Conservation (phyloP, 2,797 vertebrate species). For the Dendrocincla tyrannina region DNA sequence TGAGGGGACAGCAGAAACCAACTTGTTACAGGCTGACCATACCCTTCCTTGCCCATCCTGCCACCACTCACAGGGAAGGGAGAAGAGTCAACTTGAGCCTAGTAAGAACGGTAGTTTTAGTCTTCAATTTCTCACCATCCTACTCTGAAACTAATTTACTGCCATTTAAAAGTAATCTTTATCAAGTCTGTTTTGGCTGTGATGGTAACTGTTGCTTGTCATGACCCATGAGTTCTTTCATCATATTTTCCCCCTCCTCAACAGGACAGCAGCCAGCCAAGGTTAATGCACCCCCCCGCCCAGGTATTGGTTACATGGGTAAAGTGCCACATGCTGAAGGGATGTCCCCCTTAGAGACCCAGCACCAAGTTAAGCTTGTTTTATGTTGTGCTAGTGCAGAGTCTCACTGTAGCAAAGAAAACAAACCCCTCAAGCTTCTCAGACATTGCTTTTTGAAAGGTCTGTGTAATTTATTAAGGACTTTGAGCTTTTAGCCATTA, state of each 20-base stretch:
- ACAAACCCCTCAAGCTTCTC: background rate
- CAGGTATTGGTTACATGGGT: fast-evolving
- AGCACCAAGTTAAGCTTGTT: background rate
- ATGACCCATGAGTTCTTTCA: background rate
- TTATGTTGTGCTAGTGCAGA: background rate
- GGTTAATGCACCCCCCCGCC: background rate
- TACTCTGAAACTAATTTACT: background rate
- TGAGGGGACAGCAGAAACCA: background rate
- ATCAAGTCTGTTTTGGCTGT: background rate
- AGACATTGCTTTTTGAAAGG: background rate
- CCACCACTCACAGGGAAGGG: background rate
- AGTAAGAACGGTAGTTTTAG: background rate
- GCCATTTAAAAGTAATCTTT: background rate
- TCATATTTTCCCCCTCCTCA: background rate
- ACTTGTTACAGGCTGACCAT: fast-evolving
- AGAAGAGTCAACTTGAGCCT: background rate
- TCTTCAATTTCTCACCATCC: background rate
- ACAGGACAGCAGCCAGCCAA: background rate
- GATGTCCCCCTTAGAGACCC: no score
- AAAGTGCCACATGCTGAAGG: background rate
- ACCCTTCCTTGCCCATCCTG: no score
- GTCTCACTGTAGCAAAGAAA: background rate
- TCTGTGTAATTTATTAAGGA: slow-evolving; percentile 49
- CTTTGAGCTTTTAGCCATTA: slow-evolving; percentile 34
- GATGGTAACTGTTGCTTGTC: background rate